Evolutionary conservation across 2,113 vertebrate genomes (phyloP).

Genomic region (Spermophilus dauricus): DNA sequence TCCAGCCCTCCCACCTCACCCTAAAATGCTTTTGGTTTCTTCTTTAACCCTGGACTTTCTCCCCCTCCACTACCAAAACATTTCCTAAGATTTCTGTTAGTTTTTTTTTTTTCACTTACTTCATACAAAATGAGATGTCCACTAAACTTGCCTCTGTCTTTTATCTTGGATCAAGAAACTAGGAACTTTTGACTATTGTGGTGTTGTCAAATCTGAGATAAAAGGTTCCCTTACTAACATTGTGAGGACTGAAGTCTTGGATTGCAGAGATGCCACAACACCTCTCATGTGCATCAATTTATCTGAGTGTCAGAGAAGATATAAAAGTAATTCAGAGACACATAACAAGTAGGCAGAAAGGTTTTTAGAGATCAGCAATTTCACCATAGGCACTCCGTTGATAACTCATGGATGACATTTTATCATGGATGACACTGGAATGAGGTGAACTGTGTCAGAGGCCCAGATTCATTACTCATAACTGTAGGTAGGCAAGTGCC

Average conservation of each 20-base stretch:
- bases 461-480: not conserved
- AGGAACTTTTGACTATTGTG: not conserved
- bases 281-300: not conserved
- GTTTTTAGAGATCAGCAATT: not conserved
- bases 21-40: constrained; percentile 5
- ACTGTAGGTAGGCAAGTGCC: not conserved
- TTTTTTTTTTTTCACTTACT: no score
- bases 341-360: not conserved
- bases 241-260: not conserved
- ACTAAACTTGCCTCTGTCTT: not conserved
- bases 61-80: not conserved
- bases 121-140: no score
- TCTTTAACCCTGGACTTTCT: not conserved
- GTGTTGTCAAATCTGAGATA: not conserved
- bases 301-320: not conserved
- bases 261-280: not conserved
- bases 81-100: no score
- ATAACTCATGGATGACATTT: not conserved
- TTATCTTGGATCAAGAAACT: not conserved
- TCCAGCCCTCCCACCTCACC: not conserved
- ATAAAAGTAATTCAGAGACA: not conserved
- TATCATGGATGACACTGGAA: not conserved
- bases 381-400: not conserved
- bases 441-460: not conserved
- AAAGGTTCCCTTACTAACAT: not conserved